These are phyloP conservation scores for Lasioglossum oenotherae DNA, from an alignment of 2,888 invertebrate genomes.

Conservation along the genomic window DNA sequence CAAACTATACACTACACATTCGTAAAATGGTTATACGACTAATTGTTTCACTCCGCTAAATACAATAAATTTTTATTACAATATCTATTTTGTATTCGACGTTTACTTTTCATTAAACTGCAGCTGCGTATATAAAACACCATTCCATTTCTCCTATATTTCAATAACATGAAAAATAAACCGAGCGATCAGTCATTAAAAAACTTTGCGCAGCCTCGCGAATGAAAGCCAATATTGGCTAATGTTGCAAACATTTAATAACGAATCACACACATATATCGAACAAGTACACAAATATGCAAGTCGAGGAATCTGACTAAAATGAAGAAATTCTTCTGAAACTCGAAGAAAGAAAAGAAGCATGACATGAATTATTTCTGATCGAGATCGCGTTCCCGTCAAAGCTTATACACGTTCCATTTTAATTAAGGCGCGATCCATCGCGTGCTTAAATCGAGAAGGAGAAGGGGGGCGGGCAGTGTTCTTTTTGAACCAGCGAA, in stretches of 20 bases:
- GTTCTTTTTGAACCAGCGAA: constrained; percentile 53
- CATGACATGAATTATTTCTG: neutral
- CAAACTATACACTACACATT: too few species aligned
- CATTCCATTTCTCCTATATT: neutral
- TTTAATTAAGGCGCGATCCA: constrained; percentile 46
- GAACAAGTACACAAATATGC: neutral
- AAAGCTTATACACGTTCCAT: constrained; percentile 8
- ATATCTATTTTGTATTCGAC: too few species aligned
- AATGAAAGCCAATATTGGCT: neutral
- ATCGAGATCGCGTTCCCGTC: neutral
- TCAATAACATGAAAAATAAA: neutral
- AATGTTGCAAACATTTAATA: neutral
- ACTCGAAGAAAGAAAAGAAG: too few species aligned
- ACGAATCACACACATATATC: neutral
- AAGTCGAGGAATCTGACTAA: neutral
- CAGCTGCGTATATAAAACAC: neutral
- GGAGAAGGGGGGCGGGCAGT: too few species aligned
- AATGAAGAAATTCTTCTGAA: neutral
- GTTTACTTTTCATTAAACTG: neutral
- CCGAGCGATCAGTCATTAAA: neutral
- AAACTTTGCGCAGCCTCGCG: neutral
- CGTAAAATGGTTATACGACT: too few species aligned
- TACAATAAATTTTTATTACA: too few species aligned
- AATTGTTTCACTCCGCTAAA: too few species aligned
- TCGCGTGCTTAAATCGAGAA: constrained; percentile 22